A percentile compares a stretch with the other conserved stretches of the same genome.
Conservation (phyloP, 2,888 invertebrate species). For the Malachius bipustulatus region DNA sequence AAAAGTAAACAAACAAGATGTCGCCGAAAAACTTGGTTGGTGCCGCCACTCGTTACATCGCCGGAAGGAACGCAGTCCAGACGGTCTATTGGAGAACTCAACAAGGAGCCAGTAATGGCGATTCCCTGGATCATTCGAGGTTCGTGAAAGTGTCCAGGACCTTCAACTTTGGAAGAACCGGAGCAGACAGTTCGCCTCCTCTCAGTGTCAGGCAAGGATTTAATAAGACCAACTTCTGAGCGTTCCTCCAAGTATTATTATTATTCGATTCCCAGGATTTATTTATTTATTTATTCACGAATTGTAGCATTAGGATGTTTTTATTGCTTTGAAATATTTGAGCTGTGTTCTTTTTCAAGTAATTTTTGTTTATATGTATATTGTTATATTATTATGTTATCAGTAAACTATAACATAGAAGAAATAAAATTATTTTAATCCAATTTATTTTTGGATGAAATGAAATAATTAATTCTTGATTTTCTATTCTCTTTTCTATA, state of each 20-base stretch:
- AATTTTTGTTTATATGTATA: neutral
- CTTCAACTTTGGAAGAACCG: constrained; percentile 26
- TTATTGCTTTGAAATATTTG: neutral
- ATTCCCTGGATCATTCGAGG: constrained; percentile 21
- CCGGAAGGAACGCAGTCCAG: constrained; percentile 61
- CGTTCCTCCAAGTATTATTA: neutral
- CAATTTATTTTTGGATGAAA: neutral
- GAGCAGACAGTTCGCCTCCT: neutral
- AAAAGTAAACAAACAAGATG: no score
- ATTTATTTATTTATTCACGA: neutral
- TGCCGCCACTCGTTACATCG: constrained; percentile 58
- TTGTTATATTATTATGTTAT: no score
- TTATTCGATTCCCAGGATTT: neutral
- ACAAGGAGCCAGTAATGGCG: no score
- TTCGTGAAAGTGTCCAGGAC: constrained; percentile 32
- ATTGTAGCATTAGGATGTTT: neutral
- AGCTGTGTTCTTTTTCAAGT: neutral
- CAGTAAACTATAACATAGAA: neutral
- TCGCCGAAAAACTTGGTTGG: constrained; percentile 50
- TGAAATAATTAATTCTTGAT: neutral
- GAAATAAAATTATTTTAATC: constrained; percentile 1
- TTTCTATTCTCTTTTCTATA: no score
- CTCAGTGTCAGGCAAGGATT: neutral
- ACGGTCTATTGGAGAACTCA: constrained; percentile 66
- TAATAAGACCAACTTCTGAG: neutral